Evolutionary conservation across 2,888 invertebrate genomes (phyloP).

Genomic region (Amblyjoppa fuscipennis): DNA sequence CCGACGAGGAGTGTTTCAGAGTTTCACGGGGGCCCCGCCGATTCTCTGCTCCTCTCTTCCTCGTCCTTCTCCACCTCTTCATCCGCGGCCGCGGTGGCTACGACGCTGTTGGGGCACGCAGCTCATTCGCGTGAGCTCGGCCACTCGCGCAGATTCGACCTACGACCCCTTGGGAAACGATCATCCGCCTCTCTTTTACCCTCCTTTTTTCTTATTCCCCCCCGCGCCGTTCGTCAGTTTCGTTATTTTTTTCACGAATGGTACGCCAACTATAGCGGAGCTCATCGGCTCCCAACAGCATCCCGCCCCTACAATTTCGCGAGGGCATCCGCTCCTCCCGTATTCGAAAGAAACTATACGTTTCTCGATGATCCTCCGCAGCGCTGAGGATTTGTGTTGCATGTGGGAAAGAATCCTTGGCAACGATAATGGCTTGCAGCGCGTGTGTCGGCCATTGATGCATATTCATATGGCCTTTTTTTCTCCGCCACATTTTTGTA

Average conservation of each 20-base stretch:
- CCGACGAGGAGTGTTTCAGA: slow-evolving; percentile 52
- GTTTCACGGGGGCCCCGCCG: slow-evolving; percentile 38
- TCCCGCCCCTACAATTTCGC: slow-evolving; percentile 62
- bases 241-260: slow-evolving; percentile 62
- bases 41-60: slow-evolving; percentile 27
- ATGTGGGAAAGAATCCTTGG: slow-evolving; percentile 16
- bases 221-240: slow-evolving; percentile 34
- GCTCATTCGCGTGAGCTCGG: slow-evolving; percentile 72
- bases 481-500: neutral
- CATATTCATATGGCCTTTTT: slow-evolving; percentile 25
- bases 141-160: slow-evolving; percentile 79
- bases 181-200: slow-evolving; percentile 66
- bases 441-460: slow-evolving; percentile 34
- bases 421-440: slow-evolving; percentile 36
- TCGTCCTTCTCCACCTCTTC: slow-evolving; percentile 49
- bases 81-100: slow-evolving; percentile 35
- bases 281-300: slow-evolving; percentile 18
- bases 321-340: slow-evolving; percentile 33
- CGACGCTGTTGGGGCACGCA: slow-evolving; percentile 66
- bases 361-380: slow-evolving; percentile 31
- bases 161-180: slow-evolving; percentile 81
- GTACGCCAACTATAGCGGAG: slow-evolving; percentile 41
- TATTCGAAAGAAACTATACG: slow-evolving; percentile 56
- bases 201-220: slow-evolving; percentile 66
- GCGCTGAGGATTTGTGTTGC: slow-evolving; percentile 2